Conservation (phyloP, 2,113 vertebrate genomes). For the Bufo gargarizans region DNA sequence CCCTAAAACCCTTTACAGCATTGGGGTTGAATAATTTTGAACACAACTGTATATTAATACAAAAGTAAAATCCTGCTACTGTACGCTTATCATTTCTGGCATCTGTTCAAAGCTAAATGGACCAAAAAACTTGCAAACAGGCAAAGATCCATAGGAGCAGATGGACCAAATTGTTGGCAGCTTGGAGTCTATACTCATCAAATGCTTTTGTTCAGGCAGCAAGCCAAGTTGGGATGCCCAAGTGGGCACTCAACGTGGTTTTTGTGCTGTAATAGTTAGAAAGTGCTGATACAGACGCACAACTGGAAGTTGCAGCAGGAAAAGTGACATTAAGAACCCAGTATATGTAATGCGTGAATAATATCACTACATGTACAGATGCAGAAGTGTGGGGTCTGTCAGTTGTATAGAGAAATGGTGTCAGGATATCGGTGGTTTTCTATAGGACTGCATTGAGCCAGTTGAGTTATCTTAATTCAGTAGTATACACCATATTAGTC, state of each 20-base stretch:
- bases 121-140: slow-evolving; percentile 49
- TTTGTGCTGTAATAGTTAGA: slow-evolving; percentile 5
- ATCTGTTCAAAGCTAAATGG: slow-evolving; percentile 40
- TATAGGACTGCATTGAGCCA: no score
- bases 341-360: no score
- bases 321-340: neutral
- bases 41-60: neutral
- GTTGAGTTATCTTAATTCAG: no score
- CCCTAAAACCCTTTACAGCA: no score
- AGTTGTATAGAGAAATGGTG: no score
- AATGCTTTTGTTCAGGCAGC: slow-evolving; percentile 42
- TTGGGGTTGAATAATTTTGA: no score
- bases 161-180: slow-evolving; percentile 47
- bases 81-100: slow-evolving; percentile 21
- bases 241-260: slow-evolving; percentile 10
- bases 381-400: no score
- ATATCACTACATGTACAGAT: no score
- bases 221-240: slow-evolving; percentile 27
- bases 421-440: no score
- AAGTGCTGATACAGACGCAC: neutral
- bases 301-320: neutral
- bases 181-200: slow-evolving; percentile 6
- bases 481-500: no score
- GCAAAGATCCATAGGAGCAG: slow-evolving; percentile 48
- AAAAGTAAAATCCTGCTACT: slow-evolving; percentile 19